Percentiles rank a stretch among this genome's conserved stretches.
These are phyloP conservation scores for Indri indri DNA, from an alignment of 2,113 vertebrate species.

Conservation along the genomic window DNA sequence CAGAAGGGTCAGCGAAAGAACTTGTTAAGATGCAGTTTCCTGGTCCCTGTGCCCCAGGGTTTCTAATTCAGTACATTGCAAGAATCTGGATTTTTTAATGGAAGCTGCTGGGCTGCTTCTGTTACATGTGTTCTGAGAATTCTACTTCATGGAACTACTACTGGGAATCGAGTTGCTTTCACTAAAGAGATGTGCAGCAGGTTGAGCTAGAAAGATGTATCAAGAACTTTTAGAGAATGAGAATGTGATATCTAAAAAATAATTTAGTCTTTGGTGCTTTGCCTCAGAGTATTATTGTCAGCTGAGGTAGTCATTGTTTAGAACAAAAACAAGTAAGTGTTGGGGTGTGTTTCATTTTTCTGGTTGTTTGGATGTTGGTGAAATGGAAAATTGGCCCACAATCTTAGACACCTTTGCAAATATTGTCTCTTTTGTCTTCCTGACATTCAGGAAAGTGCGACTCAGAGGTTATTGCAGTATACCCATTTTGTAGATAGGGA, in stretches of 20 bases:
- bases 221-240: neutral
- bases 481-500: neutral
- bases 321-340: neutral
- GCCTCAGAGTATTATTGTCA: neutral
- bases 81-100: neutral
- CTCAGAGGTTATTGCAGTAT: neutral
- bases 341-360: constrained; percentile 35
- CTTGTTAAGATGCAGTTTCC: neutral
- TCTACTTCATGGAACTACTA: neutral
- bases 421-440: neutral
- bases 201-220: neutral
- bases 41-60: rapidly evolving
- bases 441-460: neutral
- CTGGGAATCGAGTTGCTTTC: neutral
- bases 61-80: neutral
- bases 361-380: neutral
- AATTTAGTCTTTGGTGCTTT: neutral
- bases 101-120: neutral
- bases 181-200: neutral
- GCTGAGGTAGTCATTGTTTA: neutral
- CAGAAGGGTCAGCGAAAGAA: neutral
- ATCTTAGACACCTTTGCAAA: neutral
- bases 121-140: neutral
- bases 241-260: neutral
- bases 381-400: neutral